Conservation (phyloP, 2,113 vertebrate species). For the Butorides virescens region DNA sequence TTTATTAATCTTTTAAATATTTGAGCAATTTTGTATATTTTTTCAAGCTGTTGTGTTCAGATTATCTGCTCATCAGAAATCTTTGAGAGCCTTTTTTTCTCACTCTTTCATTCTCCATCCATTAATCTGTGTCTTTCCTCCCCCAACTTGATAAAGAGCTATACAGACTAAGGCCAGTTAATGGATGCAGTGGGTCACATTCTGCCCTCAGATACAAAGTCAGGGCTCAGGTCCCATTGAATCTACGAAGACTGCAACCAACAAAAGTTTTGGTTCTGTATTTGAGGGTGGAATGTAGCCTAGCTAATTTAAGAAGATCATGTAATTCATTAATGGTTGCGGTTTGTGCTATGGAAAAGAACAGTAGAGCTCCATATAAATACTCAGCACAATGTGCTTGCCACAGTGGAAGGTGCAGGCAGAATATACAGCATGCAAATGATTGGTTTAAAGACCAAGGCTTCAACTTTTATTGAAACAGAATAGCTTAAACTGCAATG, state of each 20-base stretch:
- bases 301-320: neutral
- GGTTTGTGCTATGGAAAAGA: neutral
- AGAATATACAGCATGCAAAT: slow-evolving; percentile 16
- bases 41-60: neutral
- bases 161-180: neutral
- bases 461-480: slow-evolving; percentile 44
- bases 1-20: neutral
- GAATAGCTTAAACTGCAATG: slow-evolving; percentile 35
- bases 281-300: neutral
- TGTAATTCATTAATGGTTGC: slow-evolving; percentile 18
- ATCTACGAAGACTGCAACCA: neutral
- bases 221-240: neutral
- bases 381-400: neutral
- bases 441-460: slow-evolving; percentile 47
- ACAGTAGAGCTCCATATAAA: neutral
- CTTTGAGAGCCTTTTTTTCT: neutral
- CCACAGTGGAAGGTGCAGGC: neutral
- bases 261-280: neutral
- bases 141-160: slow-evolving; percentile 2
- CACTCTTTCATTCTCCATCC: neutral
- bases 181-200: slow-evolving; percentile 15
- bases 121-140: neutral
- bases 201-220: slow-evolving; percentile 18
- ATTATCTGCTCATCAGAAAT: neutral
- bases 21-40: neutral